Evolutionary conservation across 2,797 vertebrate species (phyloP).

Genomic region (Sebastes vulpes): DNA sequence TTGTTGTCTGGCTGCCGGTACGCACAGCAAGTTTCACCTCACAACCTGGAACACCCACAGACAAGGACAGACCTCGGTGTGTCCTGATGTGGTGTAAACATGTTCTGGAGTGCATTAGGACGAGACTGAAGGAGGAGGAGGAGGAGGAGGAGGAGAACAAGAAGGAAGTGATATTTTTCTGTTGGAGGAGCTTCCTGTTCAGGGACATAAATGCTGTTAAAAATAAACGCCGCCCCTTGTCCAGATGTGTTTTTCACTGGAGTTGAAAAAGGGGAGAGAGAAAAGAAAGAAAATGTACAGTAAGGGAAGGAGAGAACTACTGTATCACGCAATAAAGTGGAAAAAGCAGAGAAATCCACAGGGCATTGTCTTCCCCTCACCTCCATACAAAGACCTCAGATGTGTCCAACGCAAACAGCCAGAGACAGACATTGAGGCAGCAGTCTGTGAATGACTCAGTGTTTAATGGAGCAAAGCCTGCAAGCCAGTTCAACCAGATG

Average conservation of each 20-base stretch:
- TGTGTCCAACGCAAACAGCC: not conserved
- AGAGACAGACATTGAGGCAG: not conserved
- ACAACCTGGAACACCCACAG: conserved; percentile 46
- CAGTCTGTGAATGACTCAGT: conserved; percentile 17
- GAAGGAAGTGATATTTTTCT: conserved; percentile 69
- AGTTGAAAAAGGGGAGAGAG: conserved; percentile 16
- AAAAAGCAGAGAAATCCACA: not conserved
- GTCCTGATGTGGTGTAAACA: conserved; percentile 62
- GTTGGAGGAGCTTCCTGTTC: conserved; percentile 81
- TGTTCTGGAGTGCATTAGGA: conserved; percentile 78
- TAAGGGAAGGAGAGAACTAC: not conserved
- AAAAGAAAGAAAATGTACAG: conserved; percentile 27
- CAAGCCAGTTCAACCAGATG: not conserved
- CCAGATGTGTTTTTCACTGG: conserved; percentile 82
- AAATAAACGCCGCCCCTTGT: conserved; percentile 79
- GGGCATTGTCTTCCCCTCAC: not conserved
- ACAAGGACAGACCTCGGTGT: conserved; percentile 36
- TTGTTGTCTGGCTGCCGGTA: conserved; percentile 66
- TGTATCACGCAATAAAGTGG: not conserved
- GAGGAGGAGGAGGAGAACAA: conserved; percentile 40
- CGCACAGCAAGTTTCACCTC: conserved; percentile 52
- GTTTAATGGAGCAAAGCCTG: conserved; percentile 12
- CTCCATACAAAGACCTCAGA: not conserved
- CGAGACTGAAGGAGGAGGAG: conserved; percentile 41
- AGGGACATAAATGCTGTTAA: conserved; percentile 80